Percentiles rank a stretch among this genome's conserved stretches.
Evolutionary conservation across 1,140 invertebrate species (phyloP).

Genomic region (Heliconius hewitsoni): DNA sequence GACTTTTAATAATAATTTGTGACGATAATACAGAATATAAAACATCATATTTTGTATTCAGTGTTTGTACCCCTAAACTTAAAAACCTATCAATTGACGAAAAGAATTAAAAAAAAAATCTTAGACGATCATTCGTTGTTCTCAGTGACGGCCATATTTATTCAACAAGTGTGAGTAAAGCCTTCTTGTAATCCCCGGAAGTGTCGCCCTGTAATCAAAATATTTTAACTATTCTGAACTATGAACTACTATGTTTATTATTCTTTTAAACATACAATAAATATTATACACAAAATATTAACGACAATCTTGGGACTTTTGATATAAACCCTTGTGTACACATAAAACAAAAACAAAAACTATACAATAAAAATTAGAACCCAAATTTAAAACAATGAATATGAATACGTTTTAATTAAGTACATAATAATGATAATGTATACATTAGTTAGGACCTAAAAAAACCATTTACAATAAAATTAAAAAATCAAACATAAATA

Average conservation of each 20-base stretch:
- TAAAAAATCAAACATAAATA: slow-evolving; percentile 25
- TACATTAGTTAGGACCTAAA: not conserved
- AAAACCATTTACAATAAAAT: slow-evolving; percentile 13
- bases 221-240: slow-evolving; percentile 59
- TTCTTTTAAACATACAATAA: not conserved
- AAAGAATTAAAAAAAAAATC: slow-evolving; percentile 54
- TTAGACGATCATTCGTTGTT: slow-evolving; percentile 57
- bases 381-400: slow-evolving; percentile 12
- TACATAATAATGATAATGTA: slow-evolving; percentile 6
- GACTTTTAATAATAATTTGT: slow-evolving; percentile 6
- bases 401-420: not conserved
- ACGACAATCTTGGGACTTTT: too few relatives aligned
- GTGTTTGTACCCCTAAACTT: slow-evolving; percentile 48
- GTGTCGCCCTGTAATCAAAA: slow-evolving; percentile 91
- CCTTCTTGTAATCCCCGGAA: slow-evolving; percentile 94
- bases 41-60: slow-evolving; percentile 30
- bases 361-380: slow-evolving; percentile 4
- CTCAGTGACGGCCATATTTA: slow-evolving; percentile 73
- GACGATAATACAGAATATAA: not conserved
- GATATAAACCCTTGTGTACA: not conserved
- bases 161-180: slow-evolving; percentile 90
- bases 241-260: slow-evolving; percentile 26
- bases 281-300: too few relatives aligned
- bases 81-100: slow-evolving; percentile 73
- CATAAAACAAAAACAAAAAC: not conserved